phyloP scores from a whole-genome alignment of 2,113 vertebrate genomes.

The Stomatorhinus ivindoensis region DNA sequence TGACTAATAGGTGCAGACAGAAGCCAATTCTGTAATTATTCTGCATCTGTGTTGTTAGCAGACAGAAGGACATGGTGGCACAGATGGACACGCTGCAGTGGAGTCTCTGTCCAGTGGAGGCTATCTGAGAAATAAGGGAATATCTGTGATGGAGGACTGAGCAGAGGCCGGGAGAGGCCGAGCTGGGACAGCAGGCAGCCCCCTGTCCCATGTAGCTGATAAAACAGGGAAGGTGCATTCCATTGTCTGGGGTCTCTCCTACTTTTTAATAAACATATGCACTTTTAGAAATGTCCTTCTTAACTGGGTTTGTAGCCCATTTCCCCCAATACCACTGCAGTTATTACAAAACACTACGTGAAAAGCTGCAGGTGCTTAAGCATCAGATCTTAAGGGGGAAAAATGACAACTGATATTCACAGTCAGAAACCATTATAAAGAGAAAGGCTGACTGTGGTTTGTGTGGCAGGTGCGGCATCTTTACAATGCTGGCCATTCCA shows the following conservation, averaged over 20 bases:
- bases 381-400: neutral
- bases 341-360: neutral
- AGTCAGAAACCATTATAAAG: neutral
- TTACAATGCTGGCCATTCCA: neutral
- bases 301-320: neutral
- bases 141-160: neutral
- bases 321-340: neutral
- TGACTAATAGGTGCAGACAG: neutral
- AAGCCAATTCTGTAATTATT: neutral
- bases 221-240: neutral
- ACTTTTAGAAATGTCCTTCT: neutral
- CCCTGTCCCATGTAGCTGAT: neutral
- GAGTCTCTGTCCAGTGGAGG: neutral
- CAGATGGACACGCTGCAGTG: neutral
- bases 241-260: neutral
- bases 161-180: too few relatives aligned
- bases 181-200: neutral
- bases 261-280: neutral
- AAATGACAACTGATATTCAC: neutral
- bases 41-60: neutral
- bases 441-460: neutral
- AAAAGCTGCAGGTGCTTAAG: neutral
- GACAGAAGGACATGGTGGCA: neutral
- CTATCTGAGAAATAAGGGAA: neutral
- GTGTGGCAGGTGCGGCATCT: neutral